Conservation (phyloP, 2,113 vertebrate species). For the Scytalopus superciliaris region DNA sequence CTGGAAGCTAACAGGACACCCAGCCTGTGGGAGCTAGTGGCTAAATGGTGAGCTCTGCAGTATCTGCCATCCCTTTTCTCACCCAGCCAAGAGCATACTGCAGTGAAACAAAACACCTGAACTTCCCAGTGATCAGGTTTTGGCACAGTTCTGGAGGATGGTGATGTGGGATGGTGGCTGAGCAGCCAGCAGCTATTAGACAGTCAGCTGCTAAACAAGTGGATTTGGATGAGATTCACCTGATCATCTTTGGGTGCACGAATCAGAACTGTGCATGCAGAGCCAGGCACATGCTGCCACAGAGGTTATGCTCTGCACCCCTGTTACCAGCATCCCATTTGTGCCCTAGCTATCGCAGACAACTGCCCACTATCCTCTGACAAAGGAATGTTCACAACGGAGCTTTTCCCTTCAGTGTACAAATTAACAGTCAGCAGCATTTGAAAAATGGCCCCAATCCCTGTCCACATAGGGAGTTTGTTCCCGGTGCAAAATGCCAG, state of each 20-base stretch:
- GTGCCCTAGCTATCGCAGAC: background rate
- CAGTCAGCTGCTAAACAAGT: background rate
- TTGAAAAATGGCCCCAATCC: conserved; percentile 51
- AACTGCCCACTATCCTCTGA: background rate
- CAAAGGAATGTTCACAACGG: background rate
- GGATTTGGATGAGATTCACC: background rate
- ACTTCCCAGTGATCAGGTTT: background rate
- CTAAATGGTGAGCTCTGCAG: background rate
- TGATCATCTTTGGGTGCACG: background rate
- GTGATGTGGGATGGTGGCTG: background rate
- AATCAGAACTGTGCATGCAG: background rate
- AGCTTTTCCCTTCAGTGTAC: conserved; percentile 5
- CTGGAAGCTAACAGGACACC: background rate
- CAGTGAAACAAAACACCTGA: background rate
- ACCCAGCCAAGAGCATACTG: background rate
- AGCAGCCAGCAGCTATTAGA: background rate
- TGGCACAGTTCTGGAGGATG: background rate
- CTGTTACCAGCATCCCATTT: background rate
- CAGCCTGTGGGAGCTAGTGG: background rate
- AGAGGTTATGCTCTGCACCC: rapidly evolving
- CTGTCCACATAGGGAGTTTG: conserved; percentile 5
- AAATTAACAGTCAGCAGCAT: conserved; percentile 23
- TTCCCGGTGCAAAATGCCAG: conserved; percentile 27
- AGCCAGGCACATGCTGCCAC: rapidly evolving
- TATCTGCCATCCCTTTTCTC: background rate